Evolutionary conservation across 2,797 vertebrate genomes (phyloP).

Genomic region (Acipenser ruthenus): DNA sequence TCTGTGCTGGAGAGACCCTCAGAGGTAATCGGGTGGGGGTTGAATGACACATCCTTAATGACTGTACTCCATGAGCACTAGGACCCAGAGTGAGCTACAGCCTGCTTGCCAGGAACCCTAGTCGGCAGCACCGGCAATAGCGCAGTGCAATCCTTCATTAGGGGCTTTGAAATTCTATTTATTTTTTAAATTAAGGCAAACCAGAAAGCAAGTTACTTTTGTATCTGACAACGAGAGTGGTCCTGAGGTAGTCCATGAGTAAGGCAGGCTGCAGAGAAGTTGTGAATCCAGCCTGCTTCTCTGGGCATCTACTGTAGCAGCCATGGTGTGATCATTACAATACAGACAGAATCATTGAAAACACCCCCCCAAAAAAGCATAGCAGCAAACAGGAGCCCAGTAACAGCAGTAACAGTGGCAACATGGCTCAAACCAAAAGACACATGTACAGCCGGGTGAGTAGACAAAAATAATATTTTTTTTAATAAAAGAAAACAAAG

Average conservation of each 20-base stretch:
- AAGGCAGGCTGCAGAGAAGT: conserved; percentile 12
- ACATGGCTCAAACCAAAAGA: conserved; percentile 85
- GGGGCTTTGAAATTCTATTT: conserved; percentile 47
- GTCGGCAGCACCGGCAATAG: conserved; percentile 67
- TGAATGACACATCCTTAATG: too few species aligned
- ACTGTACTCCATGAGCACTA: conserved; percentile 55
- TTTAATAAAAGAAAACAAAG: too few species aligned
- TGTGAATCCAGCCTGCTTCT: conserved; percentile 10
- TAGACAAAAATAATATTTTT: background rate
- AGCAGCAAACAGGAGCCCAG: conserved; percentile 13
- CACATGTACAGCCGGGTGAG: conserved; percentile 81
- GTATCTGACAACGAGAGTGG: conserved; percentile 14
- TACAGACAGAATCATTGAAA: conserved; percentile 36
- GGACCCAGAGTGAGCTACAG: conserved; percentile 64
- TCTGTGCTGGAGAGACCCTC: conserved; percentile 16
- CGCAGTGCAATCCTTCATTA: conserved; percentile 74
- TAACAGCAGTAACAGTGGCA: conserved; percentile 28
- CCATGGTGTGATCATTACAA: conserved; percentile 38
- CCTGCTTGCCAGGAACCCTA: conserved; percentile 50
- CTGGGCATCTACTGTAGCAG: conserved; percentile 19
- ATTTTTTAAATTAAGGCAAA: conserved; percentile 21
- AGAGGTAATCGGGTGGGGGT: background rate
- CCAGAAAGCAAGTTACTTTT: conserved; percentile 1
- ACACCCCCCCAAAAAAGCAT: conserved; percentile 10
- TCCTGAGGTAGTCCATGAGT: conserved; percentile 17